Evolutionary conservation across 2,888 invertebrate species (phyloP), one percentile per base, ranked within the genome.

Genomic region (Eucera pruinosa): DNA sequence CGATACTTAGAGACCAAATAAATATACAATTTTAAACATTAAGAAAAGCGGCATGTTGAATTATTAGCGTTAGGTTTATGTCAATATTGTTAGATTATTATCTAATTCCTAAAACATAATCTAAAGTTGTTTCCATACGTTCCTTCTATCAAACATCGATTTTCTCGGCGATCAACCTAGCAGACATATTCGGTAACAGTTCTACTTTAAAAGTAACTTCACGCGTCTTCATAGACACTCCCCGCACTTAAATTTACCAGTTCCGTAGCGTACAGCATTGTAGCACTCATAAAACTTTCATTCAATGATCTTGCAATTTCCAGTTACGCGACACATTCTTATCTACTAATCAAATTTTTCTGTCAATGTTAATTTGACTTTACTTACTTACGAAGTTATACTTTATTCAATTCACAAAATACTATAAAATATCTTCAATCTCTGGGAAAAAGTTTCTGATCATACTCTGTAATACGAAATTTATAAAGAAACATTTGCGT

Each of bases 201-300:
- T 62, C 7, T 3, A 25, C 27, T 48, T 62, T 25, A 39, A 62
- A 62, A 25, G 61, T 43, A 45, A 15, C 45, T 15, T 62, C 13
- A 39, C 39, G 25, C 18, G 27, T 39, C 25, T 20, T 36, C 23
- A 9, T 47, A 15, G 30, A 6, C 45, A 2, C 5, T 39, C n/a
- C 23, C 54, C 15, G 15, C 27, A 27, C 41, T 9, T 64, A 50
- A 65, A 43, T 68, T 48, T 25, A 15, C 33, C 66, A 50, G 30
- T 41, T 50, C 0, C 25, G 9, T n/a, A 20, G 1, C 6, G 20
- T 25, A 11, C 36, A 5, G 18, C 30, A 36, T 11, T 7, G 1
- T 18, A 27, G 36, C 20, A 27, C n/a, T n/a, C 54, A 2, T 41
- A 45, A 54, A 69, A 67, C 20, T 54, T 45, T 41, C 3, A 54